These are phyloP conservation scores for Macrobrachium nipponense DNA, from an alignment of 1,140 invertebrate genomes.

Conservation along the genomic window DNA sequence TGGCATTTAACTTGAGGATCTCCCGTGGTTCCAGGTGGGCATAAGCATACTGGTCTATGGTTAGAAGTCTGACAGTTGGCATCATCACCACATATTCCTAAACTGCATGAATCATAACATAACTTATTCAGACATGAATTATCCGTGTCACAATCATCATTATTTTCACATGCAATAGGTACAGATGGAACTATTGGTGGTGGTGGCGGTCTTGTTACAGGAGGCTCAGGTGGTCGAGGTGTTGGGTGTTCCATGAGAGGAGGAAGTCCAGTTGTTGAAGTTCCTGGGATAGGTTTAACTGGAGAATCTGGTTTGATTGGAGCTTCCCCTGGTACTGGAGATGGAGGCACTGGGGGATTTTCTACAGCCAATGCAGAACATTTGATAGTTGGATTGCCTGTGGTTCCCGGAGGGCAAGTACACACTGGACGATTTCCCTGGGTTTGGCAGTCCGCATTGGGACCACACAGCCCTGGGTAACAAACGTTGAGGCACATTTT, in stretches of 20 bases:
- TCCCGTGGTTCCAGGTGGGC: slow-evolving; percentile 60
- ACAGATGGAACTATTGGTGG: slow-evolving; percentile 33
- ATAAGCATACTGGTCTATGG: slow-evolving; percentile 53
- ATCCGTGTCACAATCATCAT: slow-evolving; percentile 57
- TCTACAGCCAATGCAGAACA: slow-evolving; percentile 9
- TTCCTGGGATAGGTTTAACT: not conserved
- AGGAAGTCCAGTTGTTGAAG: not conserved
- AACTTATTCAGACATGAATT: slow-evolving; percentile 57
- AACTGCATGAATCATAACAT: slow-evolving; percentile 81
- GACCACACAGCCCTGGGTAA: slow-evolving; percentile 29
- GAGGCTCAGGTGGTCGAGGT: slow-evolving; percentile 64
- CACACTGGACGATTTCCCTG: slow-evolving; percentile 29
- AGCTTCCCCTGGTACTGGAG: not conserved
- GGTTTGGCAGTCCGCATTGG: slow-evolving; percentile 25
- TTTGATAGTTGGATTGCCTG: slow-evolving; percentile 45
- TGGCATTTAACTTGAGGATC: slow-evolving; percentile 66
- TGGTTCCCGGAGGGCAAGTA: slow-evolving; percentile 44
- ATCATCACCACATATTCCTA: slow-evolving; percentile 72
- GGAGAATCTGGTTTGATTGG: not conserved
- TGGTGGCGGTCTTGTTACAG: slow-evolving; percentile 60
- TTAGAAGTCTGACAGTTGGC: slow-evolving; percentile 65
- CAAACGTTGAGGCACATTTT: slow-evolving; percentile 18
- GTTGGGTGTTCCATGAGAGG: slow-evolving; percentile 21
- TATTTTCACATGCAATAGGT: slow-evolving; percentile 55
- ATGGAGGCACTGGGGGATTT: not conserved